Evolutionary conservation across 2,888 invertebrate species (phyloP), one percentile per base, ranked within the genome.

Genomic region (Herminia tarsipennalis): DNA sequence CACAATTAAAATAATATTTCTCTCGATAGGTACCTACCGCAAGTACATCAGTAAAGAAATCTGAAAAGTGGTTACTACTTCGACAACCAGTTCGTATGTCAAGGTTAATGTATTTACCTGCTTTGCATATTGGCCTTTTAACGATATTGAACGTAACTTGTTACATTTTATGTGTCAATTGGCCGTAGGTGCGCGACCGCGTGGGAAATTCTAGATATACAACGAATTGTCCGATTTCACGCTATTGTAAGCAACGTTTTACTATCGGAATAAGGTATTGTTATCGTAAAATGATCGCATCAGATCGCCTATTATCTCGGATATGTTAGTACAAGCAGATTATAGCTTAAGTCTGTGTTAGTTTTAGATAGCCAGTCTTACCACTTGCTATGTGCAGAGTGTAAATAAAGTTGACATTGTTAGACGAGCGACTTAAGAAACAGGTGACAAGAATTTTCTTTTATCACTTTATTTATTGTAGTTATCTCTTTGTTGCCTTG

Each of bases 51-150:
- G 21, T 28, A 42, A 50, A 35, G 13, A 51, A 53, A 48, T 24
- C 17, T 18, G 47, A 49, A 56, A 66, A 67, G 53, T 57, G 45
- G 32, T 45, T 61, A 51, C 57, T 53, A 46, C 42, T 61, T 48
- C 58, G 53, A 45, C 48, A 58, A 64, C 58, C 56, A 56, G 70
- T 75, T 73, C 76, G 76, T 79, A 72, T 78, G 82, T 86, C 86
- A 88, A 86, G 87, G 87, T 76, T 76, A 74, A 76, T 76, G 37
- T 63, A 74, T 79, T 76, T 62, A 70, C 69, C 69, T 73, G 73
- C 76, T 84, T 83, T 78, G 76, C 83, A 83, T 85, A 82, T 78
- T 82, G 84, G 80, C 83, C 79, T 84, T 82, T 78, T 76, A 78
- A 73, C 64, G 74, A 74, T 77, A 76, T 70, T 73, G 66, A 73